phyloP scores from a whole-genome alignment of 2,797 vertebrate genomes.

The Syncerus caffer region DNA sequence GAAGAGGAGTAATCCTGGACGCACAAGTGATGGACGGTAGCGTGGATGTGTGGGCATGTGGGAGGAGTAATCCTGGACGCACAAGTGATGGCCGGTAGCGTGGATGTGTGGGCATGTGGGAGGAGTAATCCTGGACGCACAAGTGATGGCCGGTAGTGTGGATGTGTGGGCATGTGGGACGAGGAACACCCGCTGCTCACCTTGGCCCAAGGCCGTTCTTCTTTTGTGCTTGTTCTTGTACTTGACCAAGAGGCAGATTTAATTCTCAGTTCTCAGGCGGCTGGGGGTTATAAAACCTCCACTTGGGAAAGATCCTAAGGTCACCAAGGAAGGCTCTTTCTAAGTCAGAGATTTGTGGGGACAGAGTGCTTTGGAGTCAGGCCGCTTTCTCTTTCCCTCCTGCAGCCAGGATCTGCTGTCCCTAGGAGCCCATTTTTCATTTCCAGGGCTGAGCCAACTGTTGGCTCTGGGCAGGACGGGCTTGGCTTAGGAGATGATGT shows the following conservation, averaged over 20 bases:
- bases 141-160: rapidly evolving
- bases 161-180: not conserved
- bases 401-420: not conserved
- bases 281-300: constrained; percentile 17
- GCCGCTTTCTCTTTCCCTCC: not conserved
- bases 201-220: not conserved
- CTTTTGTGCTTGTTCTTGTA: not conserved
- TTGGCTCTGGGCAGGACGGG: constrained; percentile 51
- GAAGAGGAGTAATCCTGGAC: not conserved
- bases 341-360: constrained; percentile 42
- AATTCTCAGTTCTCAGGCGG: not conserved
- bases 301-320: not conserved
- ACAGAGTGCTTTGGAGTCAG: not conserved
- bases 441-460: not conserved
- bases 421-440: constrained; percentile 46
- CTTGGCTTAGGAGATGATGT: constrained; percentile 63
- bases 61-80: no score
- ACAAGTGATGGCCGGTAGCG: no score
- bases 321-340: not conserved
- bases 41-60: not conserved
- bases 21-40: rapidly evolving
- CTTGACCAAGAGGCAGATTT: not conserved
- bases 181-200: not conserved
- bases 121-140: not conserved
- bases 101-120: no score